Evolutionary conservation across 2,113 vertebrate species (phyloP).

Genomic region (Hemiprocne comata): DNA sequence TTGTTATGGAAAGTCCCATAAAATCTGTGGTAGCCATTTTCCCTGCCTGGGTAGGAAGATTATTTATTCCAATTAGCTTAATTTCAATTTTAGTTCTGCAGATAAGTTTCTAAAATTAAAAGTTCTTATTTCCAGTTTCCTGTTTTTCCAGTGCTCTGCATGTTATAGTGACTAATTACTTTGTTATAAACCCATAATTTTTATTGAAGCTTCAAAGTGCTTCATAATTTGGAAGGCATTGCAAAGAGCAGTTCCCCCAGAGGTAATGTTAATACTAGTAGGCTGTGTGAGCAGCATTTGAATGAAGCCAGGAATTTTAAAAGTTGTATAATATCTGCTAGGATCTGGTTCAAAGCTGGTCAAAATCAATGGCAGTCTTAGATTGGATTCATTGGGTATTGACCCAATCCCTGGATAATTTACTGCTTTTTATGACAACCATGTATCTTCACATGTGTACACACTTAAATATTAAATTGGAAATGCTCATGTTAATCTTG

Average conservation of each 20-base stretch:
- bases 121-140: neutral
- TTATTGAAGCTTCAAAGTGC: neutral
- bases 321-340: neutral
- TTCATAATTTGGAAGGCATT: neutral
- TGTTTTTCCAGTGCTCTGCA: neutral
- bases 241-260: neutral
- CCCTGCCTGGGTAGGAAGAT: rapidly evolving
- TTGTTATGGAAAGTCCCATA: neutral
- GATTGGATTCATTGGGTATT: neutral
- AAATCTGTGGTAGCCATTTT: neutral
- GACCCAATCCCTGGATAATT: neutral
- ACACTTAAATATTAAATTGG: neutral
- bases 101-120: neutral
- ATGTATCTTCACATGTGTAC: neutral
- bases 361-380: neutral
- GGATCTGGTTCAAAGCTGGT: neutral
- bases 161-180: neutral
- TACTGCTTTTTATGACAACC: neutral
- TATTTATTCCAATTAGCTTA: neutral
- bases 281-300: neutral
- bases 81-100: neutral
- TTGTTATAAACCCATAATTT: neutral
- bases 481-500: neutral
- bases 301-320: neutral
- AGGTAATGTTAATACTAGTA: neutral